Evolutionary conservation across 1,140 invertebrate species (phyloP).

Genomic region (Drosophila tristis): DNA sequence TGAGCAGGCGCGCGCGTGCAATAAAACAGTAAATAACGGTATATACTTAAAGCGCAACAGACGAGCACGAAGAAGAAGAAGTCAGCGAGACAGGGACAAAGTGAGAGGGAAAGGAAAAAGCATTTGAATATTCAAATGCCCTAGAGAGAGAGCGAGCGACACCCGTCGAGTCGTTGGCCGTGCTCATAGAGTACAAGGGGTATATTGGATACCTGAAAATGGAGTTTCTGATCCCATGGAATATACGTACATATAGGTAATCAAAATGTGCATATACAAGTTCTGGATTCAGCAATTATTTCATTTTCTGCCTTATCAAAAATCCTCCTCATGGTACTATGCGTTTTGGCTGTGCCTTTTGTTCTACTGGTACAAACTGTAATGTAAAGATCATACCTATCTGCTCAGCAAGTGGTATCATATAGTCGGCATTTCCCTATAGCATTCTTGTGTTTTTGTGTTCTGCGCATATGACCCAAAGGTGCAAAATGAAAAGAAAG

Average conservation of each 20-base stretch:
- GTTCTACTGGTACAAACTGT: too few species aligned
- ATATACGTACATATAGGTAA: too few species aligned
- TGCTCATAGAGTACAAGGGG: neutral
- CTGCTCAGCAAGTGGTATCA: too few species aligned
- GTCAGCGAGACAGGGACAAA: neutral
- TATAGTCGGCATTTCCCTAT: too few species aligned
- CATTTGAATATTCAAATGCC: constrained; percentile 81
- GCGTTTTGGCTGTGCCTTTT: too few species aligned
- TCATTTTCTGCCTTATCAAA: too few species aligned
- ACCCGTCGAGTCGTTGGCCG: constrained; percentile 37
- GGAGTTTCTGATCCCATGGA: too few species aligned
- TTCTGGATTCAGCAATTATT: too few species aligned
- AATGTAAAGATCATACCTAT: too few species aligned
- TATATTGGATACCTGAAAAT: neutral
- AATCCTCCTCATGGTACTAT: too few species aligned
- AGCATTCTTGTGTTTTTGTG: constrained; percentile 1
- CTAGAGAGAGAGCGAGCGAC: constrained; percentile 49
- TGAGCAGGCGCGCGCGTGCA: constrained; percentile 62
- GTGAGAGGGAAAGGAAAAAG: constrained; percentile 16
- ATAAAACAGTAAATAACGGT: constrained; percentile 78
- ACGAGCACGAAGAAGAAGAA: neutral
- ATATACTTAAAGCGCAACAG: constrained; percentile 76
- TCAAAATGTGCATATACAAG: too few species aligned
- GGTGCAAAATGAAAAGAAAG: constrained; percentile 44
- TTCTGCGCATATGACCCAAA: constrained; percentile 44